Conservation (phyloP, 2,888 invertebrate genomes). For the Tiliacea aurago region DNA sequence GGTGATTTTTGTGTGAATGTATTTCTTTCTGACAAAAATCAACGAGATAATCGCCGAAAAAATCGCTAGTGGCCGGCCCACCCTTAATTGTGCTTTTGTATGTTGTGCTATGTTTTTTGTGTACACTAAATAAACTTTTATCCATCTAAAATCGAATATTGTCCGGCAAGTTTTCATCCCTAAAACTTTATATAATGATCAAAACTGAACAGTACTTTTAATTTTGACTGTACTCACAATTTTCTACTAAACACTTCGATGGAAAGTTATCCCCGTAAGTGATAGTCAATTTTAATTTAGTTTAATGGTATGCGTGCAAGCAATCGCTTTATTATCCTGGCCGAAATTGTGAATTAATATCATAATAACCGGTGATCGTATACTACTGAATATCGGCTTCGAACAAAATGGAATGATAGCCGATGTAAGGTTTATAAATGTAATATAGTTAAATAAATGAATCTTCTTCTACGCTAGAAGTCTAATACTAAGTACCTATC, state of each 20-base stretch:
- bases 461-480: not conserved
- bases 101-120: not conserved
- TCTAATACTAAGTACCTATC: not conserved
- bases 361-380: conserved; percentile 35
- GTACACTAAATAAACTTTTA: not conserved
- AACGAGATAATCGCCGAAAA: no score
- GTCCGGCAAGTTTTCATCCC: no score
- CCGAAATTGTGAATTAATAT: conserved; percentile 50
- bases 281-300: conserved; percentile 46
- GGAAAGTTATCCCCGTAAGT: conserved; percentile 30
- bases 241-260: conserved; percentile 31
- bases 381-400: conserved; percentile 16
- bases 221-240: not conserved
- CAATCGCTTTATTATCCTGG: conserved; percentile 50
- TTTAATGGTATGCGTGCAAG: conserved; percentile 54
- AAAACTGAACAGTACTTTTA: not conserved
- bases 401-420: conserved; percentile 20
- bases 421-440: not conserved
- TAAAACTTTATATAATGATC: not conserved
- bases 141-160: not conserved
- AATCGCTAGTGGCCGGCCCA: no score
- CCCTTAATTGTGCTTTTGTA: not conserved
- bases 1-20: no score
- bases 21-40: no score
- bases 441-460: not conserved